phyloP scores from a whole-genome alignment of 2,888 invertebrate genomes.

The Epistrophe eligans region DNA sequence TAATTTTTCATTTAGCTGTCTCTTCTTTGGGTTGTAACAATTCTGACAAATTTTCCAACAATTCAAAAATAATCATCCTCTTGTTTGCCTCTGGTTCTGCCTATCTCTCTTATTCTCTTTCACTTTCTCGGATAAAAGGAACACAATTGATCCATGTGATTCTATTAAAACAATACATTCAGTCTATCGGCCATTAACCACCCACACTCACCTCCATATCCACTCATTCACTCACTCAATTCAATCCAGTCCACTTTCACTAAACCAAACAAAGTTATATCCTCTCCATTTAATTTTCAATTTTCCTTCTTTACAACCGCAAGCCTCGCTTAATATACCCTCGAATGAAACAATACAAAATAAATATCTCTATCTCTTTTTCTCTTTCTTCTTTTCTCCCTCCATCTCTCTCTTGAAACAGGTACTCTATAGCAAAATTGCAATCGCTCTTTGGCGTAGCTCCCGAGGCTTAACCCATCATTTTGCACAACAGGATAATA shows the following conservation, averaged over 20 bases:
- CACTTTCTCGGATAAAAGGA: not conserved
- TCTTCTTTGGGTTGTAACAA: not conserved
- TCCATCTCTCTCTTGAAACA: slow-evolving; percentile 79
- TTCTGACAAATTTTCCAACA: slow-evolving; percentile 13
- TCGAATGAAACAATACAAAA: not conserved
- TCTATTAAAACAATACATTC: slow-evolving; percentile 22
- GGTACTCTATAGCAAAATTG: slow-evolving; percentile 93
- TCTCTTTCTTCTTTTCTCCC: not conserved
- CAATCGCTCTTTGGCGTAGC: slow-evolving; percentile 92
- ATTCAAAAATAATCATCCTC: slow-evolving; percentile 2
- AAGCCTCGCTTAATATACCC: not conserved
- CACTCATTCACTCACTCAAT: not conserved
- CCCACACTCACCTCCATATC: not conserved
- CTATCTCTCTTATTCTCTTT: no score
- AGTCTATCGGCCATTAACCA: not conserved
- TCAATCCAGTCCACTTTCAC: not conserved
- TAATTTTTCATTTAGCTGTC: slow-evolving; percentile 44
- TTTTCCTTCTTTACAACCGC: slow-evolving; percentile 1
- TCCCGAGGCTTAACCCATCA: slow-evolving; percentile 87
- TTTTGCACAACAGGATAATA: slow-evolving; percentile 81
- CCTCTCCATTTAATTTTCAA: slow-evolving; percentile 49
- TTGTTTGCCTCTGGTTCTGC: not conserved
- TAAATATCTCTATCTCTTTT: slow-evolving; percentile 1
- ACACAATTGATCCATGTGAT: slow-evolving; percentile 8
- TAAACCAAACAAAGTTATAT: slow-evolving; percentile 20